These are phyloP conservation scores for Yponomeuta plumbellus DNA, from an alignment of 2,888 invertebrate genomes.

Conservation along the genomic window DNA sequence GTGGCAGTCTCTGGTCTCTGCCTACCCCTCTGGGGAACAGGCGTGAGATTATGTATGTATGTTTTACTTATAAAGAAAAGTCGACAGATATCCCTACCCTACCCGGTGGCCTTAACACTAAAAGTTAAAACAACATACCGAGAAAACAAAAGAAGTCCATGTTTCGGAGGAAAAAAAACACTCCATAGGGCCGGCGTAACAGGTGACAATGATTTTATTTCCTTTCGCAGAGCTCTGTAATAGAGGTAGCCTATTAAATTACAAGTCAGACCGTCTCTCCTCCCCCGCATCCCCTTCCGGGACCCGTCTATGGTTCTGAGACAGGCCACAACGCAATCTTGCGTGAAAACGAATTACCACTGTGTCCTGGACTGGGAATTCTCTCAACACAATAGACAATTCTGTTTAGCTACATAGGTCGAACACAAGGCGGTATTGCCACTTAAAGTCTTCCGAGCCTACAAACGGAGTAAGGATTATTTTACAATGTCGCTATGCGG, in stretches of 20 bases:
- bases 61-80: too few species aligned
- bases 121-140: neutral
- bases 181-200: neutral
- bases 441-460: constrained; percentile 18
- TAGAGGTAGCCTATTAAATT: neutral
- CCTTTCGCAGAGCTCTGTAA: neutral
- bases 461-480: neutral
- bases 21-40: too few species aligned
- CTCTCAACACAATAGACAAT: neutral
- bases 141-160: neutral
- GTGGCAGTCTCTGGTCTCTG: too few species aligned
- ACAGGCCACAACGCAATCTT: neutral
- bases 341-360: neutral
- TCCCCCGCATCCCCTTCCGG: neutral
- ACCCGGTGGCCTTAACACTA: neutral
- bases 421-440: constrained; percentile 17
- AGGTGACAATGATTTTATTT: neutral
- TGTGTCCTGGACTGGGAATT: neutral
- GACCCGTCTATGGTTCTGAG: neutral
- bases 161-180: neutral
- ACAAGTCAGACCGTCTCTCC: neutral
- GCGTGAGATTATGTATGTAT: too few species aligned
- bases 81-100: too few species aligned
- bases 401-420: neutral
- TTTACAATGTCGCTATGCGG: too few species aligned